phyloP scores from a whole-genome alignment of 2,888 invertebrate genomes.

The Stenodera caucasica region DNA sequence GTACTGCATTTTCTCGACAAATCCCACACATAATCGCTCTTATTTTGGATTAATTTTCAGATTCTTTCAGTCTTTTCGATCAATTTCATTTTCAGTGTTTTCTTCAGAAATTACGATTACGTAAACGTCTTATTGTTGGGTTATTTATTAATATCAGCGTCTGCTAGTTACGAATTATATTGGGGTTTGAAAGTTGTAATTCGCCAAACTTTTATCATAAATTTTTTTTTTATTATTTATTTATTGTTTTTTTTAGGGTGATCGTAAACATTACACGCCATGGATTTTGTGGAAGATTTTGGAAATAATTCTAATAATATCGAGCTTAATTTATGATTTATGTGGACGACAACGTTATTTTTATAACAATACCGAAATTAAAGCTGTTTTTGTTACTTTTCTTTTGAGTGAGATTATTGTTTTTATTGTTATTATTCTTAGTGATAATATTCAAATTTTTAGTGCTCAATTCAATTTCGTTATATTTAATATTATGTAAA shows the following conservation, averaged over 20 bases:
- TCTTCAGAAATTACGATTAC: background rate
- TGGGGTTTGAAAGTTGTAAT: constrained; percentile 7
- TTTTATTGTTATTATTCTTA: background rate
- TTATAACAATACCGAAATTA: background rate
- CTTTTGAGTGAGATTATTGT: background rate
- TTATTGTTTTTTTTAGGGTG: background rate
- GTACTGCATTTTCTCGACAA: no score
- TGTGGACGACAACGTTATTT: background rate
- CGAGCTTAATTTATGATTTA: background rate
- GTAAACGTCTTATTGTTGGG: background rate
- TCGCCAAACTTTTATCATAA: background rate
- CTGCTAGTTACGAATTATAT: background rate
- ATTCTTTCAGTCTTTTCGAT: constrained; percentile 2
- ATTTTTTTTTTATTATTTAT: background rate
- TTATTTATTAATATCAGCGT: background rate
- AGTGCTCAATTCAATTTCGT: background rate
- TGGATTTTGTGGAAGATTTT: constrained; percentile 1
- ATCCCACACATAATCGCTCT: no score
- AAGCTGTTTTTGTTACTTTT: background rate
- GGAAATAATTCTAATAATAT: background rate
- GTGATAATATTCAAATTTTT: background rate
- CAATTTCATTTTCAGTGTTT: background rate
- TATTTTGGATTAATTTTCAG: no score
- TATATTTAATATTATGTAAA: background rate
- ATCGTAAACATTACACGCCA: constrained; percentile 10